Evolutionary conservation across 2,797 vertebrate species (phyloP).

Genomic region (Loris lydekkerianus): DNA sequence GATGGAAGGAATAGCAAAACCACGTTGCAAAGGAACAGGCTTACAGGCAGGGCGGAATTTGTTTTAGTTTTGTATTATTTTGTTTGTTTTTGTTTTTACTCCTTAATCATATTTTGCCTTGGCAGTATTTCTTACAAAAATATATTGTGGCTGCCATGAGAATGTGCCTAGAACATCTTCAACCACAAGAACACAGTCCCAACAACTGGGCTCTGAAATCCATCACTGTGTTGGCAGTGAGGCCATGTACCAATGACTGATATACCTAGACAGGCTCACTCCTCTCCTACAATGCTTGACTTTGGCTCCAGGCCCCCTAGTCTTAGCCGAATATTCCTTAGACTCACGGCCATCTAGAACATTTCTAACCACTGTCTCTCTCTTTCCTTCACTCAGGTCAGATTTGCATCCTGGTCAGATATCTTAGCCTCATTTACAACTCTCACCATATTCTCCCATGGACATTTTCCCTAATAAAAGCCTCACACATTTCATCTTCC

Average conservation of each 20-base stretch:
- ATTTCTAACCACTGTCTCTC: background rate
- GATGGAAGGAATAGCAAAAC: background rate
- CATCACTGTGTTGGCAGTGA: background rate
- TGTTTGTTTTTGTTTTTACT: background rate
- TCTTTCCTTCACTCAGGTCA: background rate
- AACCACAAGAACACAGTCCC: rapidly evolving
- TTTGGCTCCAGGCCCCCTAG: background rate
- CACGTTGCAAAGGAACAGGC: background rate
- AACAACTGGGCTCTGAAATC: background rate
- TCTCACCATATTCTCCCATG: background rate
- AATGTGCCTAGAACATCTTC: slow-evolving; percentile 27
- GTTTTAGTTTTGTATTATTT: background rate
- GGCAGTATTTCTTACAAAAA: slow-evolving; percentile 58
- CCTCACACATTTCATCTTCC: background rate
- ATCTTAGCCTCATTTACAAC: background rate
- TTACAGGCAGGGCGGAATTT: background rate
- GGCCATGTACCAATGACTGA: background rate
- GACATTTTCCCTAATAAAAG: background rate
- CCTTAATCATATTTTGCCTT: slow-evolving; percentile 24
- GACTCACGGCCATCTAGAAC: background rate
- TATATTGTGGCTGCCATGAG: background rate
- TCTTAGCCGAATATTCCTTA: background rate
- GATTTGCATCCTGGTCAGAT: background rate
- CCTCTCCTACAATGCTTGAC: background rate
- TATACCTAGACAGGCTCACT: background rate